phyloP scores from a whole-genome alignment of 2,888 invertebrate genomes.

The Siphlonurus alternatus region DNA sequence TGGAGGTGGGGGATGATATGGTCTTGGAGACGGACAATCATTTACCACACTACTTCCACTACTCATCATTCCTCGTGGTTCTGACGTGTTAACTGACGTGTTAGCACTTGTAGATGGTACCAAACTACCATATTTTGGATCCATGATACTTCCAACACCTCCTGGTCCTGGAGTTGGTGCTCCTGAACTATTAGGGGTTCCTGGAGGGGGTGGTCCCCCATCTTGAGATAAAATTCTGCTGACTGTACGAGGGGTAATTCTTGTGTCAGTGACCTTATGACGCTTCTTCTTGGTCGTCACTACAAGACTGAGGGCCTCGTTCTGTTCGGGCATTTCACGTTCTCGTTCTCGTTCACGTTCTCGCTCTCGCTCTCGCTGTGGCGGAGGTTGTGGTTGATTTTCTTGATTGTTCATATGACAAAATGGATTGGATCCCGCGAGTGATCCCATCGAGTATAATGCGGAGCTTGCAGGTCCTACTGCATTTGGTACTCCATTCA shows the following conservation, averaged over 20 bases:
- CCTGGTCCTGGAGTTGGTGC: slow-evolving; percentile 6
- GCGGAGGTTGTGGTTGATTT: slow-evolving; percentile 39
- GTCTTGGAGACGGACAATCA: slow-evolving; percentile 47
- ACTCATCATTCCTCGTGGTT: slow-evolving; percentile 24
- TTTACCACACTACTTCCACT: slow-evolving; percentile 23
- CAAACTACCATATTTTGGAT: slow-evolving; percentile 14
- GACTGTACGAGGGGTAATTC: slow-evolving; percentile 80
- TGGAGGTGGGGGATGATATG: slow-evolving; percentile 53
- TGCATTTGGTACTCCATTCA: background rate
- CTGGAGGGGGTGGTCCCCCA: slow-evolving; percentile 53
- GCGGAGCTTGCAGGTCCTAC: background rate
- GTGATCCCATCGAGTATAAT: background rate
- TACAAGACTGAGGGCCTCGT: slow-evolving; percentile 86
- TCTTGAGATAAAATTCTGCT: slow-evolving; percentile 73
- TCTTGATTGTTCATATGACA: slow-evolving; percentile 29
- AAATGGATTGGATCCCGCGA: slow-evolving; percentile 7
- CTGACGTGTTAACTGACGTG: slow-evolving; percentile 22
- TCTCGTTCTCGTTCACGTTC: slow-evolving; percentile 13
- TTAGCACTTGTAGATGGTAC: slow-evolving; percentile 15
- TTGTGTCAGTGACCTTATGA: slow-evolving; percentile 90
- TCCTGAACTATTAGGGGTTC: slow-evolving; percentile 15
- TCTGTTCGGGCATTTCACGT: slow-evolving; percentile 53
- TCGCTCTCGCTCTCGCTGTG: slow-evolving; percentile 34
- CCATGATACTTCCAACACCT: slow-evolving; percentile 4
- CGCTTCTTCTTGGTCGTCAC: slow-evolving; percentile 92